Percentiles rank a stretch among this genome's conserved stretches.
These are phyloP conservation scores for Panonychus citri DNA, from an alignment of 1,140 invertebrate genomes.

Conservation along the genomic window DNA sequence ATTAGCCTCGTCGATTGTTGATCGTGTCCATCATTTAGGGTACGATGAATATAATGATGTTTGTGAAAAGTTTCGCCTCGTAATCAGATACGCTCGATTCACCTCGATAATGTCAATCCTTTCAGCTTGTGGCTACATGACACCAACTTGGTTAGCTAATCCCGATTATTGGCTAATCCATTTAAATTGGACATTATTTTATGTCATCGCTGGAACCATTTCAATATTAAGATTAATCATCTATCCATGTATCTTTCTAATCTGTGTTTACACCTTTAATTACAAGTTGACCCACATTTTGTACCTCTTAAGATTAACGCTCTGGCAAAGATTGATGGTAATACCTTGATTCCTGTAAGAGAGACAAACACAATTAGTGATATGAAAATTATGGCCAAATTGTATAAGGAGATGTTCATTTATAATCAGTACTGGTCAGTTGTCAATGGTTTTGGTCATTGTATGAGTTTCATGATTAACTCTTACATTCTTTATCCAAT, in stretches of 20 bases:
- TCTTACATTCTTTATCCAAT: background rate
- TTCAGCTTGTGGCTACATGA: background rate
- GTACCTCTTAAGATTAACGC: background rate
- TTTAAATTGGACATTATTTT: background rate
- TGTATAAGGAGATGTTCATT: background rate
- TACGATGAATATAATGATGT: background rate
- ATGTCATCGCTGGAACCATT: background rate
- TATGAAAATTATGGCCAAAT: background rate
- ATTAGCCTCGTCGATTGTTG: background rate
- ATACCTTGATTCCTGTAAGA: background rate
- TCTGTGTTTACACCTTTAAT: background rate
- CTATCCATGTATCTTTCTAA: background rate
- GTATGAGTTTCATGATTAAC: background rate
- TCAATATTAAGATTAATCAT: background rate
- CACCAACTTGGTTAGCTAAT: background rate
- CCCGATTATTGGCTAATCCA: background rate
- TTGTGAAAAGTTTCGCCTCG: background rate
- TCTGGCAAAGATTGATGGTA: background rate
- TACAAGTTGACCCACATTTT: background rate
- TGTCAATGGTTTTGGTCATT: background rate
- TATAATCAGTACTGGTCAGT: background rate
- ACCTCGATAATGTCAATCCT: background rate
- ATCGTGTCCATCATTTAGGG: background rate
- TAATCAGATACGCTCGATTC: background rate
- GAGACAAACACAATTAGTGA: background rate